Evolutionary conservation across 2,113 vertebrate genomes (phyloP), one percentile per base, ranked within the genome.

Genomic region (Upupa epops): DNA sequence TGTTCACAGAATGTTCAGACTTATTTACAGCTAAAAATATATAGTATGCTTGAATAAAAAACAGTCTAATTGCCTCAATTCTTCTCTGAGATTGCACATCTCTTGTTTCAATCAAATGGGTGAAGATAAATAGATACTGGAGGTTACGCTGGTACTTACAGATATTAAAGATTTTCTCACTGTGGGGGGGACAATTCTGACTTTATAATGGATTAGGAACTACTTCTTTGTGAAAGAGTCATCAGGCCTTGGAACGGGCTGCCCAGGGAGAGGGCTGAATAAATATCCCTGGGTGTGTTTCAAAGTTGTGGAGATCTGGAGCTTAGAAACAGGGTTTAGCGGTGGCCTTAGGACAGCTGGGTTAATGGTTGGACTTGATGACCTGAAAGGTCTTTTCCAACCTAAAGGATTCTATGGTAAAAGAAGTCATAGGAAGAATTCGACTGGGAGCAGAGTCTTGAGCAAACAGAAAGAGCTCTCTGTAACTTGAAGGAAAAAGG

Each of bases 131-230:
- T 9, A 14, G 28, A 11, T 52, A n/a, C 63, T 37, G 49, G 36
- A 55, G 11, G 3, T 19, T 42, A 6, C 42, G 19, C 8, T 6
- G 2, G 11, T 51, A 75, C 3, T 1, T 18, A 9, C 15, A 89
- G 24, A 73, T 37, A 5, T 0, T 4, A 6, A 0, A 40, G 29
- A 20, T 76, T 63, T 66, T 63, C 17, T 64, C 22, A 5, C 4
- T 8, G 16, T 24, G 7, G 13, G 12, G 18, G 17, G 4, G 11
- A 45, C 9, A 6, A 2, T 31, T 49, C 28, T 46, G 63, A 15
- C 19, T 46, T 42, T 40, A 24, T 8, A 49, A 15, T 3, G 29
- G 34, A 26, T 3, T 3, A 15, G n/a, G 71, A 42, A 46, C 45
- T 12, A 2, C 40, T 42, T 42, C 40, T 42, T 42, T 15, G 15